Conservation (phyloP, 1,140 invertebrate species). For the Drosophila repletoides region DNA sequence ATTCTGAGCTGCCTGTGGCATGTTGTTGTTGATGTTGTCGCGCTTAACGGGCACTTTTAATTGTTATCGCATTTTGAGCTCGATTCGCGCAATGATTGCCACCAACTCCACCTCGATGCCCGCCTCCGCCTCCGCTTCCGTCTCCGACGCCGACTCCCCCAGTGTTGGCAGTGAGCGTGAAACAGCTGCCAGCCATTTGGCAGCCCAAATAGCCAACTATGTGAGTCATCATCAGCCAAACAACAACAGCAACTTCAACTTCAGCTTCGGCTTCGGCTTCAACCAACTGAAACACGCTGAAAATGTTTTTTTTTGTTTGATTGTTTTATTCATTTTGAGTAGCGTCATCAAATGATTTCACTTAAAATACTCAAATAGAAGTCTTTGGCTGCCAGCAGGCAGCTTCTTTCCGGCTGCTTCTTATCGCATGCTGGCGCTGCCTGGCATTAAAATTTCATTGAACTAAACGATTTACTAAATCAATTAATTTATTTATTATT, state of each 20-base stretch:
- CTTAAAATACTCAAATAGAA: neutral
- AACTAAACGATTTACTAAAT: constrained; percentile 56
- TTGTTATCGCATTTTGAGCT: constrained; percentile 42
- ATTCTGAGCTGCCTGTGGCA: constrained; percentile 63
- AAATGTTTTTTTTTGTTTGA: constrained; percentile 13
- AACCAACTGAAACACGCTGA: constrained; percentile 25
- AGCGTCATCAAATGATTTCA: constrained; percentile 20
- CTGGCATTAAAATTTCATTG: constrained; percentile 54
- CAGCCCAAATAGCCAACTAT: constrained; percentile 72
- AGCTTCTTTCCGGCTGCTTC: constrained; percentile 8
- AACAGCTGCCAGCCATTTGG: constrained; percentile 49
- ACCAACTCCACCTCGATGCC: neutral
- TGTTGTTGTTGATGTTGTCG: constrained; percentile 62
- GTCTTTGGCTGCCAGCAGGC: too few relatives aligned
- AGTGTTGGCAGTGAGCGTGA: constrained; percentile 13
- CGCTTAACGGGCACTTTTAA: constrained; percentile 45
- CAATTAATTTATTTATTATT: constrained; percentile 78
- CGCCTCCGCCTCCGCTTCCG: neutral
- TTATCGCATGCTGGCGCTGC: too few relatives aligned
- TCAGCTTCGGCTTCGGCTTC: too few relatives aligned
- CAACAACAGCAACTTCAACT: neutral
- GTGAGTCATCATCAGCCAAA: neutral
- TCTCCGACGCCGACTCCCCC: neutral
- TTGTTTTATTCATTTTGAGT: constrained; percentile 5
- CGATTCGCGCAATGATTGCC: constrained; percentile 44